Evolutionary conservation across 2,113 vertebrate genomes (phyloP), one percentile per base, ranked within the genome.

Genomic region (Phaethornis superciliosus): DNA sequence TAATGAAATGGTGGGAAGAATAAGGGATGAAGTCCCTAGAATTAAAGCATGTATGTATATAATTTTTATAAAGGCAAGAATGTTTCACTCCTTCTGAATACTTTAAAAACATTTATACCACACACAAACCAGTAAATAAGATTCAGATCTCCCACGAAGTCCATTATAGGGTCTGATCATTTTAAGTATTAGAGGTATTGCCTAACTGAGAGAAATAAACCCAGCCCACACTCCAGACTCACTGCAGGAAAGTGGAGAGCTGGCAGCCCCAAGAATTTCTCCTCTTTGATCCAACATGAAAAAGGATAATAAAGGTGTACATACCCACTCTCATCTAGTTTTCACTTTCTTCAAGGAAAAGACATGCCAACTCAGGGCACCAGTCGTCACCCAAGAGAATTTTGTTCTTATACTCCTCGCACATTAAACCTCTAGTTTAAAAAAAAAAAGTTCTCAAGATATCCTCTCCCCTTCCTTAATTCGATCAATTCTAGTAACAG

Each of bases 1-100:
- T 93, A 95, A 96, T 96, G 92, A 95, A 95, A 75, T 33, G 51
- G 72, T 95, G 65, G 85, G 82, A 95, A 90, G 88, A 94, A 71
- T 23, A 49, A 95, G 76, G 80, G 32, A 54, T 93, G 72, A 92
- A 97, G 88, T 92, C 92, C 93, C 82, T 94, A 30, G 33, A 94
- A 90, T 90, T 75, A 93, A 65, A 88, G 75, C 46, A 72, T 42
- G 32, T 20, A 78, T 26, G 84, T 62, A 79, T 37, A 68, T 80
- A 56, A 77, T 60, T 93, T 93, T 81, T 90, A 72, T 84, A 68
- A 86, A 79, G 0, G 49, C 64, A 88, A 78, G 64, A 90, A 82
- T 21, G 35, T 70, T 94, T 91, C n/a, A 75, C 78, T 95, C 88
- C 72, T 88, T 81, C 82, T 76, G 49, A 78, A 68, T 71, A 44